phyloP scores from a whole-genome alignment of 1,140 invertebrate species.

The Heliconius hewitsoni region DNA sequence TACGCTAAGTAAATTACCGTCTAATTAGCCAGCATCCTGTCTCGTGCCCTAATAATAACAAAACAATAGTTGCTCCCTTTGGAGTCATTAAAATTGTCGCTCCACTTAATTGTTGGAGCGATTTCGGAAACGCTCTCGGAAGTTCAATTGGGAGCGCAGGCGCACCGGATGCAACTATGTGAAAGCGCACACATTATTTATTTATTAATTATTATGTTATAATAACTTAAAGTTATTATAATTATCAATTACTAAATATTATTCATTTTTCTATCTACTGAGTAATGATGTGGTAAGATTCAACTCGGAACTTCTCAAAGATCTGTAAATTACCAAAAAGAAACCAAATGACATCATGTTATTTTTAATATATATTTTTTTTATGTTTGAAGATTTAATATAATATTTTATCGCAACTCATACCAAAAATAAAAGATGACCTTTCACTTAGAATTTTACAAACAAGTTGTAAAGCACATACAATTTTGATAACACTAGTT shows the following conservation, averaged over 20 bases:
- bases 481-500: conserved; percentile 14
- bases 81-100: conserved; percentile 70
- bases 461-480: conserved; percentile 14
- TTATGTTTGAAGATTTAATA: neutral
- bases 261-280: neutral
- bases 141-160: conserved; percentile 77
- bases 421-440: conserved; percentile 4
- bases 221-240: conserved; percentile 4
- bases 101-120: conserved; percentile 65
- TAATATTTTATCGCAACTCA: neutral
- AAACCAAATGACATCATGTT: neutral
- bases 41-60: conserved; percentile 78
- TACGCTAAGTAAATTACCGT: conserved; percentile 69
- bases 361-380: neutral
- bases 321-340: neutral
- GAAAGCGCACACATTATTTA: conserved; percentile 55
- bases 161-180: conserved; percentile 67
- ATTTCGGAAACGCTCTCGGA: conserved; percentile 78
- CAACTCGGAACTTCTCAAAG: neutral
- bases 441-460: neutral
- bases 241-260: neutral
- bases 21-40: conserved; percentile 78
- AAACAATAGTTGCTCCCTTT: conserved; percentile 76
- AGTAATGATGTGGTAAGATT: neutral
- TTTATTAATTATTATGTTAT: conserved; percentile 28